Evolutionary conservation across 2,888 invertebrate genomes (phyloP).

Genomic region (Seira musarum): DNA sequence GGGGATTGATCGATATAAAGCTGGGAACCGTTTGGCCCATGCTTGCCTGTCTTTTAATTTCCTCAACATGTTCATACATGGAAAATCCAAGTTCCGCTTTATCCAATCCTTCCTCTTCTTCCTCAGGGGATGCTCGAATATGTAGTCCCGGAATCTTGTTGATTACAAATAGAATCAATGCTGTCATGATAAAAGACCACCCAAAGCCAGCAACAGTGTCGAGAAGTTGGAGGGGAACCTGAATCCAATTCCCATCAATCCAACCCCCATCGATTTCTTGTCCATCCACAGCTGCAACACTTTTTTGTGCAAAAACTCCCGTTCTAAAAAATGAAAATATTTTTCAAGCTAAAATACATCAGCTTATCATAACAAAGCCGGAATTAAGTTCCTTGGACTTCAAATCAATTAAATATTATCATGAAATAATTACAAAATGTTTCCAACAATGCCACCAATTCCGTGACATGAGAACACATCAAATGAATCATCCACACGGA

Average conservation of each 20-base stretch:
- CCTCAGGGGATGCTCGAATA: conserved; percentile 60
- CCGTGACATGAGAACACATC: conserved; percentile 61
- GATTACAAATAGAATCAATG: conserved; percentile 61
- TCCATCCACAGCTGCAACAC: conserved; percentile 64
- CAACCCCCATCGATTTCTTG: conserved; percentile 65
- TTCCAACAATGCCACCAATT: conserved; percentile 32
- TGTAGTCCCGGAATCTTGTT: conserved; percentile 67
- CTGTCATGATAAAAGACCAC: conserved; percentile 65
- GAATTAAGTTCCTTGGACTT: too few relatives aligned
- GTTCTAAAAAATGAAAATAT: too few relatives aligned
- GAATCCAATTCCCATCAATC: conserved; percentile 66
- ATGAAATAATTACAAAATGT: conserved; percentile 34
- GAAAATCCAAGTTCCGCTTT: conserved; percentile 61
- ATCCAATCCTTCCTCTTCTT: conserved; percentile 63
- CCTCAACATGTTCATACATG: conserved; percentile 66
- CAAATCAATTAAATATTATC: conserved; percentile 51
- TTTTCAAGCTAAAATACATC: too few relatives aligned
- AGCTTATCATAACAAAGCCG: too few relatives aligned
- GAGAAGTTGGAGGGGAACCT: conserved; percentile 60
- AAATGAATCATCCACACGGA: conserved; percentile 64
- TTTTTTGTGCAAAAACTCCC: conserved; percentile 65
- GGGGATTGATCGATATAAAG: conserved; percentile 45
- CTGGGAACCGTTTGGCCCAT: conserved; percentile 44
- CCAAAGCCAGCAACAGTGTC: conserved; percentile 59
- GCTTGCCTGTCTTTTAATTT: conserved; percentile 36